Evolutionary conservation across 2,797 vertebrate species (phyloP), one percentile per base, ranked within the genome.

Genomic region (Mus minutoides): DNA sequence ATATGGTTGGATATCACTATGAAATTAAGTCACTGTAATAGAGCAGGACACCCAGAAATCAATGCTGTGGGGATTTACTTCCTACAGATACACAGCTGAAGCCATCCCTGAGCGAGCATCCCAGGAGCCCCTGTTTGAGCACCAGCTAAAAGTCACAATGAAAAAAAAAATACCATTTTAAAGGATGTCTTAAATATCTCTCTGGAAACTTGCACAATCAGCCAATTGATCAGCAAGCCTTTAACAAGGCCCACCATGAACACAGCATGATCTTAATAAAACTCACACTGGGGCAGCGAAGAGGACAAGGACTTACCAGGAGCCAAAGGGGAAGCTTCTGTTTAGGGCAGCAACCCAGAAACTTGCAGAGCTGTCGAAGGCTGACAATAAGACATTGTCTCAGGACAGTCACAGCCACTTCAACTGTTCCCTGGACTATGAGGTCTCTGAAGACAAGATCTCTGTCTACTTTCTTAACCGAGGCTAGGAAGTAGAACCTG

Each of bases 31-130:
- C 92, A 76, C 92, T 56, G 56, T 86, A 24, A 37, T 19, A 75
- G 78, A 94, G 92, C 75, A 56, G 77, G 93, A 95, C 64, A 79
- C 95, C 88, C 79, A 90, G 82, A 94, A 97, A 95, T 85, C 94
- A 93, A 91, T 90, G 79, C 90, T 96, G 84, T 92, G 88, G 87
- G 78, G 77, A 92, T 96, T 96, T 97, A 52, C 69, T 96, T 89
- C 83, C 88, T 64, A 91, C 4, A 80, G 79, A 96, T 64, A 85
- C 29, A 80, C 37, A 97, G 95, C 37, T 89, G 71, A 97, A 96
- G 43, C 54, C 64, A 71, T 79, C 89, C 75, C 60, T 49, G 60
- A 96, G 79, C 91, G 93, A 85, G 79, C 85, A 96, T 94, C 88
- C 91, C 56, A 16, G 71, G 78, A 92, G 76, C 40, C 58, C 77